Evolutionary conservation across 2,797 vertebrate genomes (phyloP).

Genomic region (Propithecus perrieri): DNA sequence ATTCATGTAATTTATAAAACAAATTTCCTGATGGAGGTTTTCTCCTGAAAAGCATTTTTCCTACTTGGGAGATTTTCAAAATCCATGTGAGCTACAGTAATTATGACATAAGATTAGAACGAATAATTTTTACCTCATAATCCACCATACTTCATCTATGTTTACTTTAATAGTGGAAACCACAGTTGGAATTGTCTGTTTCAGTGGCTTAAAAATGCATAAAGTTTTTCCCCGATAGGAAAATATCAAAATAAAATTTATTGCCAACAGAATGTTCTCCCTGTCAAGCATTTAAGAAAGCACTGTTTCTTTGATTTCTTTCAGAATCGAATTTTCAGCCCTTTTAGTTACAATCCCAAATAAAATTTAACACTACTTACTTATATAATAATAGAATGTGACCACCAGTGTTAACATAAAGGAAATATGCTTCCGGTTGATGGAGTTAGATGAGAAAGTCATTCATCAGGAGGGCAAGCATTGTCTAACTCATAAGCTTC

Average conservation of each 20-base stretch:
- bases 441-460: not conserved
- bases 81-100: not conserved
- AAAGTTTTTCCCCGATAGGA: not conserved
- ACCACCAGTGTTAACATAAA: not conserved
- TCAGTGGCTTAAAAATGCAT: slow-evolving; percentile 6
- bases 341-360: not conserved
- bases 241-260: not conserved
- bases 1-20: not conserved
- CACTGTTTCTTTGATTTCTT: not conserved
- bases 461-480: not conserved
- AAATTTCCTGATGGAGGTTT: slow-evolving; percentile 16
- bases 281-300: not conserved
- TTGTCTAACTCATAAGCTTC: not conserved
- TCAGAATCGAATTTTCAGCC: not conserved
- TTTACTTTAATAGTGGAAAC: not conserved
- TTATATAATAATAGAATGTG: not conserved
- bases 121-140: not conserved
- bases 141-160: not conserved
- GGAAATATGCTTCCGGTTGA: not conserved
- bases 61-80: not conserved
- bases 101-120: not conserved
- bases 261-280: not conserved
- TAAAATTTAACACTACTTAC: not conserved
- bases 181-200: not conserved
- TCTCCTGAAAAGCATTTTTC: slow-evolving; percentile 13